phyloP scores from a whole-genome alignment of 2,888 invertebrate genomes.

The Saturnia pavonia region DNA sequence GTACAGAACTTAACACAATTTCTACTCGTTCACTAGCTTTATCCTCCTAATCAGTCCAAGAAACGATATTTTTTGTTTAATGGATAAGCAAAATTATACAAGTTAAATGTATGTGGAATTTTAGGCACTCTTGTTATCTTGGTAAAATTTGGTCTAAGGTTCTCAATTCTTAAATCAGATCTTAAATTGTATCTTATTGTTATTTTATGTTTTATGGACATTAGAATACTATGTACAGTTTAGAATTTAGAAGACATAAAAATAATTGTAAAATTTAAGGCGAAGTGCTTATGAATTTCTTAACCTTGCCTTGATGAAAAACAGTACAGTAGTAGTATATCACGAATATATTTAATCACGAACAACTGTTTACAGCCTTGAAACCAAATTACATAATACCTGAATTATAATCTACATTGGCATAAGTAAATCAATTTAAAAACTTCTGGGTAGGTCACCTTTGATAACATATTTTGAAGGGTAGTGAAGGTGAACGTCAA shows the following conservation, averaged over 20 bases:
- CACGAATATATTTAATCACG: background rate
- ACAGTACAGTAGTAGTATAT: too few species aligned
- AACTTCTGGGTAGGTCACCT: background rate
- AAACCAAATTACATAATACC: background rate
- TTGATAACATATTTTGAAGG: conserved; percentile 25
- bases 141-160: too few species aligned
- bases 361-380: background rate
- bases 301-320: background rate
- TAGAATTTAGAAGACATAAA: background rate
- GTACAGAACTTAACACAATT: background rate
- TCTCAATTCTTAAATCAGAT: too few species aligned
- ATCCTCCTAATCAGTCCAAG: background rate
- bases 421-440: background rate
- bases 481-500: conserved; percentile 34
- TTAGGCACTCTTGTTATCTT: too few species aligned
- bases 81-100: background rate
- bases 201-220: background rate
- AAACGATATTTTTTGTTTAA: background rate
- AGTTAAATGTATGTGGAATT: too few species aligned
- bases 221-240: background rate
- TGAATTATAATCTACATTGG: background rate
- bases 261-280: background rate
- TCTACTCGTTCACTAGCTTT: background rate
- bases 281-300: background rate
- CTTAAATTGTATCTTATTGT: too few species aligned